Evolutionary conservation across 2,113 vertebrate genomes (phyloP).

Genomic region (Nerophis ophidion): DNA sequence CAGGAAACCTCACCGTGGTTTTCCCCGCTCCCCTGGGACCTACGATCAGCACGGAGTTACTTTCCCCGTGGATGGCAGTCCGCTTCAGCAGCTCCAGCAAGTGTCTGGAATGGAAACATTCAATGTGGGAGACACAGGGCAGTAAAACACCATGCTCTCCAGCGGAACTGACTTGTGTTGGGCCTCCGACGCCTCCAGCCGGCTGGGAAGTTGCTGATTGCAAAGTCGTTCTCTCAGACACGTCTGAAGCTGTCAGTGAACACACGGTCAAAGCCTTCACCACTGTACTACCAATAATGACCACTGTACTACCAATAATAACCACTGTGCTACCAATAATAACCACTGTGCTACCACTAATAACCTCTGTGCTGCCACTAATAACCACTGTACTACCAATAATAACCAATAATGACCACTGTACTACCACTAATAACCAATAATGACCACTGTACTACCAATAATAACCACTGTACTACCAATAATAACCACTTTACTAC

Average conservation of each 20-base stretch:
- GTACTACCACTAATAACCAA: no score
- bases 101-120: slow-evolving; percentile 70
- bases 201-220: slow-evolving; percentile 59
- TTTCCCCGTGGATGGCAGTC: slow-evolving; percentile 85
- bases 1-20: slow-evolving; percentile 72
- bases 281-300: not conserved
- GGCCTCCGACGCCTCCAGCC: slow-evolving; percentile 73
- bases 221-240: slow-evolving; percentile 83
- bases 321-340: not conserved
- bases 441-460: not conserved
- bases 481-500: not conserved
- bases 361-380: no score
- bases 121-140: not conserved
- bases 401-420: not conserved
- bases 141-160: not conserved
- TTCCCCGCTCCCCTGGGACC: slow-evolving; percentile 91
- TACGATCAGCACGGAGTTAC: slow-evolving; percentile 90
- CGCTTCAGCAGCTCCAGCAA: slow-evolving; percentile 86
- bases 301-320: no score
- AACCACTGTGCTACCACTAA: no score
- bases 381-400: not conserved
- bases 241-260: slow-evolving; percentile 74
- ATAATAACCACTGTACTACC: not conserved
- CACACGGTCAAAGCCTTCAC: not conserved
- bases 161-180: slow-evolving; percentile 80